Evolutionary conservation across 2,888 invertebrate species (phyloP).

Genomic region (Junonia oenone): DNA sequence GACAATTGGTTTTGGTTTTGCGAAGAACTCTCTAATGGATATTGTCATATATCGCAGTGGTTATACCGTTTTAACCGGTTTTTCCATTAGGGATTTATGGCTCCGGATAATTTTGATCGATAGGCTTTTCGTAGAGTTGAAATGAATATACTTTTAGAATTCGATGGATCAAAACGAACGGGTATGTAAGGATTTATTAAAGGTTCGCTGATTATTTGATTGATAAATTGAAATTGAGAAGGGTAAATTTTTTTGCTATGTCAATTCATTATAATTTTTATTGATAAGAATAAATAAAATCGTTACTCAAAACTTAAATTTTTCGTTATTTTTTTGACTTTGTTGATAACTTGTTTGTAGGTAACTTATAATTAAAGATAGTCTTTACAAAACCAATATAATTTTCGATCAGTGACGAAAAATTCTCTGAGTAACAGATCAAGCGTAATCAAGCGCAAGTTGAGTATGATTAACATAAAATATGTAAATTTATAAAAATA

Average conservation of each 20-base stretch:
- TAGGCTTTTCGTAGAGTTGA: not conserved
- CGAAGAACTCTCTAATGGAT: conserved; percentile 4
- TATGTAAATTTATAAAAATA: too few relatives aligned
- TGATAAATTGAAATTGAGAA: not conserved
- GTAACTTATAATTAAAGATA: too few relatives aligned
- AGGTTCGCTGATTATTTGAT: not conserved
- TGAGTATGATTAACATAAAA: too few relatives aligned
- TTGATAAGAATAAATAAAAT: too few relatives aligned
- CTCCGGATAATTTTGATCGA: conserved; percentile 5
- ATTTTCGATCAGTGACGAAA: too few relatives aligned
- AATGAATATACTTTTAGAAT: not conserved
- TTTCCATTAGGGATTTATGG: not conserved
- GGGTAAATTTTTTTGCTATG: not conserved
- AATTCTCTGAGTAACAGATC: too few relatives aligned
- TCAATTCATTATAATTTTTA: too few relatives aligned
- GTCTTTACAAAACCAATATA: too few relatives aligned
- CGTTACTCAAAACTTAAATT: too few relatives aligned
- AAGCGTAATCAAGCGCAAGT: too few relatives aligned
- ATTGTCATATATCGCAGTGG: conserved; percentile 1
- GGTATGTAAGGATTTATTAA: not conserved
- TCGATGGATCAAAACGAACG: not conserved
- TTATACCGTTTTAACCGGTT: not conserved
- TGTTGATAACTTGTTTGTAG: too few relatives aligned
- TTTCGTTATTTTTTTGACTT: too few relatives aligned
- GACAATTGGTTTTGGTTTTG: not conserved